Evolutionary conservation across 2,113 vertebrate genomes (phyloP).

Genomic region (Procapra przewalskii): DNA sequence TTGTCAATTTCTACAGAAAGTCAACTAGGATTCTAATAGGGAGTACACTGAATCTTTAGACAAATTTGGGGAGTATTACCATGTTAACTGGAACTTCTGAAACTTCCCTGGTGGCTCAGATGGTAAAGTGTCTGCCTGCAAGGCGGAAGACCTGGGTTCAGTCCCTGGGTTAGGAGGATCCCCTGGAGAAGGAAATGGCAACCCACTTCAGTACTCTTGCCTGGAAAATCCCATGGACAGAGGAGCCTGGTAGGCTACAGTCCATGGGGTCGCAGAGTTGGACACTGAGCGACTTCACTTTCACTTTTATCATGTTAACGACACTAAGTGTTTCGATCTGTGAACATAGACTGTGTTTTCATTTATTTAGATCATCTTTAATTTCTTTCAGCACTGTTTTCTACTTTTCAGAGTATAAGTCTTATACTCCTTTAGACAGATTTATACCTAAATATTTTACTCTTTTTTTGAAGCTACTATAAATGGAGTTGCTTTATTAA

Average conservation of each 20-base stretch:
- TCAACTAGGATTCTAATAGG: neutral
- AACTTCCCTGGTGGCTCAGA: neutral
- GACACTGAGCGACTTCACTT: no score
- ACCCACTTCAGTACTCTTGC: neutral
- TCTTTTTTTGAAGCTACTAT: neutral
- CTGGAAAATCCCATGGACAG: neutral
- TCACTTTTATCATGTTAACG: neutral
- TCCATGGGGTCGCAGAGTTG: neutral
- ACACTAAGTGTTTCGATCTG: neutral
- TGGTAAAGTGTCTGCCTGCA: neutral
- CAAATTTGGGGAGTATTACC: neutral
- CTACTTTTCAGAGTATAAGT: neutral
- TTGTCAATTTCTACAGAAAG: neutral
- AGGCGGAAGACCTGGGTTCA: neutral
- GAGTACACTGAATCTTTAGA: neutral
- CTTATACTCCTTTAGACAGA: neutral
- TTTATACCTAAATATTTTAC: slow-evolving; percentile 14
- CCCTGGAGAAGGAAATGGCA: neutral
- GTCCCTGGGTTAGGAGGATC: neutral
- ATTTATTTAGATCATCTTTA: neutral
- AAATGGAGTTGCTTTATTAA: slow-evolving; percentile 3
- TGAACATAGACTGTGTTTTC: neutral
- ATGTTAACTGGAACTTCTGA: no score
- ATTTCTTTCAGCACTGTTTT: neutral
- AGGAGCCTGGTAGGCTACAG: neutral